These are phyloP conservation scores for Apostichopus parvimensis DNA, from an alignment of 35 echinoderm and acorn worm species.

Conservation along the genomic window DNA sequence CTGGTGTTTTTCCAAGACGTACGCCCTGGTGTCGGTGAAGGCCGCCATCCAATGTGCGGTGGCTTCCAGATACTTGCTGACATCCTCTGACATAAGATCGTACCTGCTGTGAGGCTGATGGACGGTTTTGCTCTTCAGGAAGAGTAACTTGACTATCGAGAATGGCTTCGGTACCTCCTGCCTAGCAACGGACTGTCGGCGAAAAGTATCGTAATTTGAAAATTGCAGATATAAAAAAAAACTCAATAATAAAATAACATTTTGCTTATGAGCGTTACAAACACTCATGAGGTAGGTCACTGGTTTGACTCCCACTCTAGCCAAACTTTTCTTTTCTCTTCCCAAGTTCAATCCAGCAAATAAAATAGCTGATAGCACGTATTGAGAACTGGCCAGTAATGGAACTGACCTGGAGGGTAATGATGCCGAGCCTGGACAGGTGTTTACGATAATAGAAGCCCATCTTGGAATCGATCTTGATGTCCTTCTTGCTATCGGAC, in stretches of 20 bases:
- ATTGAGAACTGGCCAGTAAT: too few relatives aligned
- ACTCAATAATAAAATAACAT: too few relatives aligned
- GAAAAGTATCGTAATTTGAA: not conserved
- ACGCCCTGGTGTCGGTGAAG: not conserved
- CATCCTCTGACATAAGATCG: constrained; percentile 29
- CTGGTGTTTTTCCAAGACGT: not conserved
- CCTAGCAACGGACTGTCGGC: not conserved
- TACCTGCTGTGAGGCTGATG: constrained; percentile 31
- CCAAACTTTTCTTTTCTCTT: too few relatives aligned
- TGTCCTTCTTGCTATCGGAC: not conserved
- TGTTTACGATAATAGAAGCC: constrained; percentile 33
- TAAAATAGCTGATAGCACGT: too few relatives aligned
- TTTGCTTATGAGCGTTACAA: too few relatives aligned
- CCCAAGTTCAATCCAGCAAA: too few relatives aligned
- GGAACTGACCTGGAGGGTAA: constrained; percentile 14
- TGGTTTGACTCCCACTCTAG: too few relatives aligned
- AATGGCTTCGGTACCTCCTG: constrained; percentile 4
- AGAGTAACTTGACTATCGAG: constrained; percentile 13
- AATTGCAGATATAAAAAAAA: too few relatives aligned
- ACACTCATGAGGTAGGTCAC: too few relatives aligned
- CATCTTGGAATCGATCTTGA: constrained; percentile 35
- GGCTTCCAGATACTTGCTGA: constrained; percentile 27
- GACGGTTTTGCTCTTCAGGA: constrained; percentile 13
- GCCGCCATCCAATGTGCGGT: constrained; percentile 13
- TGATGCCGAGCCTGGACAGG: not conserved